phyloP scores from a whole-genome alignment of 2,888 invertebrate genomes.

The Heliconius ethilla region DNA sequence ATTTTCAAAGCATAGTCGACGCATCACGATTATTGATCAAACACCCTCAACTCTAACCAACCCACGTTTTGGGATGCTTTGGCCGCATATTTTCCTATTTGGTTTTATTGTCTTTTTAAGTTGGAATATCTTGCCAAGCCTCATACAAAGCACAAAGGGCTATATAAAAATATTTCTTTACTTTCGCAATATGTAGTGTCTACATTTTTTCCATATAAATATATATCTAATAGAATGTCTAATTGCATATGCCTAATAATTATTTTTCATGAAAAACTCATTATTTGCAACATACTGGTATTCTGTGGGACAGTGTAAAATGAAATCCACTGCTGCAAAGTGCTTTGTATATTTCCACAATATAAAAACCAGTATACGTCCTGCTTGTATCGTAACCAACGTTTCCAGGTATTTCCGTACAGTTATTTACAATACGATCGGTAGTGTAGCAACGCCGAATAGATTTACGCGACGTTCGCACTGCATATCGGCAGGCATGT shows the following conservation, averaged over 20 bases:
- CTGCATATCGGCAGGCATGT: slow-evolving; percentile 43
- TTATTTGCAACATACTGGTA: background rate
- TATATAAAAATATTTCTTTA: slow-evolving; percentile 22
- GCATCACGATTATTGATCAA: slow-evolving; percentile 47
- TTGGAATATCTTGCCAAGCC: slow-evolving; percentile 20
- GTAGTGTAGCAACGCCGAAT: slow-evolving; percentile 47
- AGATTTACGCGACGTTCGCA: slow-evolving; percentile 44
- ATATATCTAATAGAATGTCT: background rate
- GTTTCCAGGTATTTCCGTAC: slow-evolving; percentile 42
- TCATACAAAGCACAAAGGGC: slow-evolving; percentile 23
- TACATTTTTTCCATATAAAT: background rate
- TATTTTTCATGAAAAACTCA: background rate
- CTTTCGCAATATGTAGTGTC: background rate
- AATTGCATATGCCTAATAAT: background rate
- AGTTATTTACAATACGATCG: slow-evolving; percentile 46
- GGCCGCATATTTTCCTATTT: slow-evolving; percentile 33
- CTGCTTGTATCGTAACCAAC: slow-evolving; percentile 43
- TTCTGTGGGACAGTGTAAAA: slow-evolving; percentile 20
- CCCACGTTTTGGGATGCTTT: slow-evolving; percentile 36
- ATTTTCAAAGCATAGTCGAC: slow-evolving; percentile 42
- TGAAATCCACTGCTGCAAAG: slow-evolving; percentile 32
- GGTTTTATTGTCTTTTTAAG: slow-evolving; percentile 33
- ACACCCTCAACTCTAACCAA: slow-evolving; percentile 34
- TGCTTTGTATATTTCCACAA: slow-evolving; percentile 39
- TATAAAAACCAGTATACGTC: slow-evolving; percentile 42